Conservation (phyloP, 2,113 vertebrate genomes). For the Ariopsis seemanni region DNA sequence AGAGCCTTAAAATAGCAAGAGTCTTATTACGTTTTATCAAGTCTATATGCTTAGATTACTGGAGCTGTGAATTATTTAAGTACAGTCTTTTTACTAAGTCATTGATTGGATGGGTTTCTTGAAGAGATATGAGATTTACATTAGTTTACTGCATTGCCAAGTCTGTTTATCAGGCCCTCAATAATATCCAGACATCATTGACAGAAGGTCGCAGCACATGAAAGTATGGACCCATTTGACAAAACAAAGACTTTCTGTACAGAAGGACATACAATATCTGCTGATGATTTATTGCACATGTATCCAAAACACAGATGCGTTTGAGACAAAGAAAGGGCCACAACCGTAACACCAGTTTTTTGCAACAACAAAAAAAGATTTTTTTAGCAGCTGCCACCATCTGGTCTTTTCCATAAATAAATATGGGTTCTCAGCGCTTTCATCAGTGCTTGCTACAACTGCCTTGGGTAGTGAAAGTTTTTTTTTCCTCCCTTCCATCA, state of each 20-base stretch:
- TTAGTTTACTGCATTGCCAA: background rate
- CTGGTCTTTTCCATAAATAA: conserved; percentile 21
- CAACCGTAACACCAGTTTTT: background rate
- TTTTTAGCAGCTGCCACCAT: conserved; percentile 28
- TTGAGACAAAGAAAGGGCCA: conserved; percentile 1
- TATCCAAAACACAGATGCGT: background rate
- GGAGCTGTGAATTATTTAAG: conserved; percentile 8
- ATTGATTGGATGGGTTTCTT: background rate
- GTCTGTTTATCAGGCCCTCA: background rate
- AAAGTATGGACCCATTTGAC: background rate
- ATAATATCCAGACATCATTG: background rate
- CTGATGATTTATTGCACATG: conserved; percentile 10
- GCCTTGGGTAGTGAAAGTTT: conserved; percentile 12
- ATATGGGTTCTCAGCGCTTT: conserved; percentile 19
- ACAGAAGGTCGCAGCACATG: background rate
- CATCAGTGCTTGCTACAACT: conserved; percentile 13
- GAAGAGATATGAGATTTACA: background rate
- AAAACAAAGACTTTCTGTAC: background rate
- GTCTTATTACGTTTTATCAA: conserved; percentile 12
- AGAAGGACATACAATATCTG: background rate
- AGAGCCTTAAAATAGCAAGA: conserved; percentile 31
- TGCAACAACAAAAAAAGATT: conserved; percentile 12
- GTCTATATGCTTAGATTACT: background rate
- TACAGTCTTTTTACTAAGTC: background rate
- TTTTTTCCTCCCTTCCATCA: conserved; percentile 6